Evolutionary conservation across 1,140 invertebrate species (phyloP), one percentile per base, ranked within the genome.

Genomic region (Megalopta genalis): DNA sequence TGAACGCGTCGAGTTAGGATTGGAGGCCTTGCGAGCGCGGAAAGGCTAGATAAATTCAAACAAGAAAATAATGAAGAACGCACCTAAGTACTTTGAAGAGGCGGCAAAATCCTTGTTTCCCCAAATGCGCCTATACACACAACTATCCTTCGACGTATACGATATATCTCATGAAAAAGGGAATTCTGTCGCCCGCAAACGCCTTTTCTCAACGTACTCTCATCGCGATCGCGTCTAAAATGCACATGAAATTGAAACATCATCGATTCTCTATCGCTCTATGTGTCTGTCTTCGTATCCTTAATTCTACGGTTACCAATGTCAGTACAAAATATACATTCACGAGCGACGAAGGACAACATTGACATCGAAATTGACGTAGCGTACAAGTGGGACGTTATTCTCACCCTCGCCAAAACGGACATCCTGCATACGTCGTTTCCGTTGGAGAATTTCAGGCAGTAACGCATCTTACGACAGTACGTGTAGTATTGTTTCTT

Each of bases 281-380:
- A 60, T 49, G 18, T 18, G 39, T 46, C 52, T 65, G 57, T 25
- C 21, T 46, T 52, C 76, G 68, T 65, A 37, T 21, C 18, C 67
- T 86, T 86, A 86, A 85, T 80, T 23, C 77, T 87, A 85, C 60
- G 27, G 16, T 75, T 87, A 87, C 65, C 82, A 85, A 80, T 85
- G 75, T 88, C 87, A 83, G 86, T 88, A 88, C 80, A 88, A 88
- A 88, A 88, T 87, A 75, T 87, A 80, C 73, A 87, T 76, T 84
- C 84, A 87, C 52, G 86, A 86, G 79, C 74, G 83, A 87, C 77
- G 83, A 86, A 86, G 76, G 71, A 86, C 25, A 86, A 87, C 87
- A 88, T 87, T 88, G 85, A 88, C 87, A 87, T 87, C 77, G 70
- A 88, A 88, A 88, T 88, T 88, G 87, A 88, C 86, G 82, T 87